A percentile compares a stretch with the other conserved stretches of the same genome.
These are phyloP conservation scores for Erebia ligea DNA, from an alignment of 2,888 invertebrate genomes.

Conservation along the genomic window DNA sequence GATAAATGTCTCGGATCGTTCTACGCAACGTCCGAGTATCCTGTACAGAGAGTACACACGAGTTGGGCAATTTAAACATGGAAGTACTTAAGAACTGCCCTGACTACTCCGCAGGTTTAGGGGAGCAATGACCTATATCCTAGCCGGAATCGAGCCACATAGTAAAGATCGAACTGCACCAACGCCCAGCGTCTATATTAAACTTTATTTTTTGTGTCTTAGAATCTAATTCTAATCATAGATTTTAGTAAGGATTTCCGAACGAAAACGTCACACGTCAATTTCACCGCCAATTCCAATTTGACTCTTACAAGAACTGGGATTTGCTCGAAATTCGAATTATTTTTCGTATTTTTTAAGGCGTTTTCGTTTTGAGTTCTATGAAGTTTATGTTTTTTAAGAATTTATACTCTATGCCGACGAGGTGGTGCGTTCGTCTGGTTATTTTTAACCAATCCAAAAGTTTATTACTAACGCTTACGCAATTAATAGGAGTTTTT, in stretches of 20 bases:
- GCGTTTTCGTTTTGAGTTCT: constrained; percentile 48
- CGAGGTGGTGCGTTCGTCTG: constrained; percentile 63
- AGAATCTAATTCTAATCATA: constrained; percentile 76
- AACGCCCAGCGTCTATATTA: constrained; percentile 61
- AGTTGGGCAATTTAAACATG: constrained; percentile 81
- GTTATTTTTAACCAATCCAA: constrained; percentile 80
- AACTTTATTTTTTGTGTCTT: constrained; percentile 76
- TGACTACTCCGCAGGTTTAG: constrained; percentile 80
- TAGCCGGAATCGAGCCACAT: constrained; percentile 61
- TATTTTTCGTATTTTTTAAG: constrained; percentile 40
- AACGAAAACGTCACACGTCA: constrained; percentile 63
- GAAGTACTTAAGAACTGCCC: constrained; percentile 79
- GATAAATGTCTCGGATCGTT: neutral
- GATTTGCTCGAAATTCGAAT: constrained; percentile 53
- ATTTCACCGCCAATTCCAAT: constrained; percentile 63
- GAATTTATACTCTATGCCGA: constrained; percentile 72
- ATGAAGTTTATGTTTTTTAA: constrained; percentile 81
- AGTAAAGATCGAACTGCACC: constrained; percentile 66
- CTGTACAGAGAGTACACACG: constrained; percentile 79
- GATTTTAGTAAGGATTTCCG: constrained; percentile 56
- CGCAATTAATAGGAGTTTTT: constrained; percentile 82
- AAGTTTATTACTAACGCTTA: constrained; percentile 80
- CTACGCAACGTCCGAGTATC: constrained; percentile 59
- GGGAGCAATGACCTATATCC: constrained; percentile 84
- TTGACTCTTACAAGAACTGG: constrained; percentile 65